A percentile compares a stretch with the other conserved stretches of the same genome.
These are phyloP conservation scores for Hexactinellida sp. DNA, from an alignment of 37 sponge, comb jelly and placozoan genomes.

Conservation along the genomic window DNA sequence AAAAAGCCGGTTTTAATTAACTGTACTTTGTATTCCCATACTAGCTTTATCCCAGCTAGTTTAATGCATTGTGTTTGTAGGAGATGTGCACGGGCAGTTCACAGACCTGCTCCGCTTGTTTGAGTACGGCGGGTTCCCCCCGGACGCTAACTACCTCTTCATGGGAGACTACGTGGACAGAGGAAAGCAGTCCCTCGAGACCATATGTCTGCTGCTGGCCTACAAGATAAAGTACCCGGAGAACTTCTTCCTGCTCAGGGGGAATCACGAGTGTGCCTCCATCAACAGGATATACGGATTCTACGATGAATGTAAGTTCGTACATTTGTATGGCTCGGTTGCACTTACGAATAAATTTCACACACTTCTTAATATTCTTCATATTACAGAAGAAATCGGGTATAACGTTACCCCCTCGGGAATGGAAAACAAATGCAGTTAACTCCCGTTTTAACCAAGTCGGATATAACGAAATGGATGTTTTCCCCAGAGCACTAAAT, in stretches of 20 bases:
- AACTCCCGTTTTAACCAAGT: no score
- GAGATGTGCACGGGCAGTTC: conserved; percentile 97
- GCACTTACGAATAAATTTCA: no score
- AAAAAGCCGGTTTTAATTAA: no score
- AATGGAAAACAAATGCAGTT: no score
- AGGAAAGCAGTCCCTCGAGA: conserved; percentile 95
- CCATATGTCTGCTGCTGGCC: conserved; percentile 90
- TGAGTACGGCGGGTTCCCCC: conserved; percentile 95
- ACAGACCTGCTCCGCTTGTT: conserved; percentile 85
- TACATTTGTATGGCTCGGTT: neutral
- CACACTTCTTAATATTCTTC: no score
- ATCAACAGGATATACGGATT: conserved; percentile 99
- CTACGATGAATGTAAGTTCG: conserved; percentile 91
- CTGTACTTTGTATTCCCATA: no score
- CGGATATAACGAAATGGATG: no score
- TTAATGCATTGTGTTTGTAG: conserved; percentile 26
- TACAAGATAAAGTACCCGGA: conserved; percentile 99
- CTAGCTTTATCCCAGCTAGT: no score
- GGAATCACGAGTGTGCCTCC: conserved; percentile 98
- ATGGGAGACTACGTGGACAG: conserved; percentile 98
- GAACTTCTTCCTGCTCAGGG: conserved; percentile 95
- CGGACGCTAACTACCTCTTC: conserved; percentile 95
- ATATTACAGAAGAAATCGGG: no score
- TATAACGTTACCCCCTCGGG: no score
- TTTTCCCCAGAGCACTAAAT: no score